A percentile compares a stretch with the other conserved stretches of the same genome.
phyloP scores from a whole-genome alignment of 92 coral and sea anemone species.

The Palythoa heliodiscus region DNA sequence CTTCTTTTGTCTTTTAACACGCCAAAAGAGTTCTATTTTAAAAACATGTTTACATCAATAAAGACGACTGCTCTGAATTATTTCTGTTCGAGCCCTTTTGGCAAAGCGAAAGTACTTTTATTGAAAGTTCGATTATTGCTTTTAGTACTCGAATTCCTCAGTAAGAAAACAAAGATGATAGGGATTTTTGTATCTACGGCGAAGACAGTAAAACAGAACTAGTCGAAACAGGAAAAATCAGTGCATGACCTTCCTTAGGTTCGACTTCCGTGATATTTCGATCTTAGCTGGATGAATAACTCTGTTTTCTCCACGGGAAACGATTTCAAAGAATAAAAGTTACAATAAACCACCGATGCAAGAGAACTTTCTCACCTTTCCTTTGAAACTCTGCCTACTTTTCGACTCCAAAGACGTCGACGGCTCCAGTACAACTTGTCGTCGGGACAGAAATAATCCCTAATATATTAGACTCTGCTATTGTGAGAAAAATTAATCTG shows the following conservation, averaged over 20 bases:
- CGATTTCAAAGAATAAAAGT: not conserved
- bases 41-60: not conserved
- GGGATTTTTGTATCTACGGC: not conserved
- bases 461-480: not conserved
- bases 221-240: not conserved
- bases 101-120: not conserved
- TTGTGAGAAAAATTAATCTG: constrained; percentile 38
- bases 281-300: not conserved
- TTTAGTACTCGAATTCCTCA: not conserved
- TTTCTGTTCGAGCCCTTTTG: not conserved
- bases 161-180: not conserved
- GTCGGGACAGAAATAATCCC: constrained; percentile 3
- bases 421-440: not conserved
- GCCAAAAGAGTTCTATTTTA: not conserved
- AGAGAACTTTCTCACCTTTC: not conserved
- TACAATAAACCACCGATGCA: not conserved
- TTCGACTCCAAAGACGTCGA: constrained; percentile 5
- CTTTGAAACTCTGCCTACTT: not conserved
- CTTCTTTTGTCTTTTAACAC: constrained; percentile 28
- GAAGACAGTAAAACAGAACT: not conserved
- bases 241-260: not conserved
- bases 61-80: not conserved
- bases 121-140: not conserved
- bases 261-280: not conserved
- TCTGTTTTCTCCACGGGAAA: constrained; percentile 8